These are phyloP conservation scores for Picus viridis DNA, from an alignment of 2,797 vertebrate genomes.

Conservation along the genomic window DNA sequence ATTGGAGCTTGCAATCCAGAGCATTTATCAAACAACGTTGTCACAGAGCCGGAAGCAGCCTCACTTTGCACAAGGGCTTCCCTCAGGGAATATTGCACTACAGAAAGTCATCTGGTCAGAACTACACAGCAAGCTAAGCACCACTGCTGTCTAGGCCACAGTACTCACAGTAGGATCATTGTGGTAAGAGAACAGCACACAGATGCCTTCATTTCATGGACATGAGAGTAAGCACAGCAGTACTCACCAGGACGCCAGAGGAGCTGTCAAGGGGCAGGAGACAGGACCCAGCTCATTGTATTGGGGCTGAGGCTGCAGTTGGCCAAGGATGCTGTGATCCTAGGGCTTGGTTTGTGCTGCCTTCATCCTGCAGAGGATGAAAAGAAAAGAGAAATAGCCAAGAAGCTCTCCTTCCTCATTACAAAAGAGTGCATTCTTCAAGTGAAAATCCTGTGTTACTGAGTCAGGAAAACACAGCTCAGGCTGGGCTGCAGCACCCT, in stretches of 20 bases:
- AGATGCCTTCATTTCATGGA: not conserved
- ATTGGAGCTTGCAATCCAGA: not conserved
- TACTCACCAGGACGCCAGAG: not conserved
- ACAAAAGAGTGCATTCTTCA: not conserved
- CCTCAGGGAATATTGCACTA: not conserved
- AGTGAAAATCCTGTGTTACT: not conserved
- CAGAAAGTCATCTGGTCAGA: not conserved
- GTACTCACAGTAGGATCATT: not conserved
- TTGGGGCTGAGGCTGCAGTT: not conserved
- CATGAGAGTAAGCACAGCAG: not conserved
- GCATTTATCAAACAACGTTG: constrained; percentile 6
- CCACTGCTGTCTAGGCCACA: not conserved
- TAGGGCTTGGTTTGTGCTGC: not conserved
- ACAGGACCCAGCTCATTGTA: not conserved
- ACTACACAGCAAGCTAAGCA: not conserved
- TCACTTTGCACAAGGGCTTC: not conserved
- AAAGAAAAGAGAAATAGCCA: not conserved
- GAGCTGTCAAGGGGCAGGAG: not conserved
- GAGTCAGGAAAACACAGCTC: not conserved
- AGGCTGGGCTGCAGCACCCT: not conserved
- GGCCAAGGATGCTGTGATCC: not conserved
- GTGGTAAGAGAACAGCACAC: not conserved
- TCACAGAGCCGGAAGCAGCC: not conserved
- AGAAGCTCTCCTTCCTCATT: not conserved
- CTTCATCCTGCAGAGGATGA: not conserved